Base-by-base conservation (phyloP, 2,888 invertebrate species). In the Dioctria rufipes region DNA sequence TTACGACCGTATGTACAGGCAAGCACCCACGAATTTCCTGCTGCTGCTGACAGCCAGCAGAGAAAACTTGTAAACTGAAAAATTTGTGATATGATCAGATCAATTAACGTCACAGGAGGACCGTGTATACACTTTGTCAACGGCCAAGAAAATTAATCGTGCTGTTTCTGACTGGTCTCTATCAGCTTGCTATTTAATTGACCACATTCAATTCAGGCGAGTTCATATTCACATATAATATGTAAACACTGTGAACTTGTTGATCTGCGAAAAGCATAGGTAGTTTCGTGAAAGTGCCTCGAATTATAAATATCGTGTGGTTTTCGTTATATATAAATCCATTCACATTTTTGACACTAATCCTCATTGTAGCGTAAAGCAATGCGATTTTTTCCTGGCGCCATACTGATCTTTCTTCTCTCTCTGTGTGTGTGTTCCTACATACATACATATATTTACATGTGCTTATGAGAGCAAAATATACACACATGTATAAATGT, bases 301-400 rank as follows among this genome's bases (percentile, higher is more conserved):
- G 54, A n/a, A 54, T n/a, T 3, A 54, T 54, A 54, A 54, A 54
- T n/a, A 2, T n/a, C 54, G 54, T 54, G 54, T n/a, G n/a, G 54
- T 54, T 54, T 54, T 54, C 54, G 54, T 54, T 54, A 54, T 54
- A 54, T 54, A 54, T 54, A 54, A 54, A 54, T 54, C 54, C 54
- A 54, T 54, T 54, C 2, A 3, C 1, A 54, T 54, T 54, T 25
- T 8, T 4, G 11, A 54, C 54, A 11, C 11, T 54, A 54, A 54
- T 54, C 54, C 54, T 25, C 25, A 11, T 3, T 54, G 54, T 54
- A 54, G 54, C 54, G 6, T 54, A 54, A 54, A 11, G 54, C n/a
- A n/a, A 54, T 54, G 3, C 3, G 54, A 54, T 54, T 54, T 54
- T 54, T 54, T n/a, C 11, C 2, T 54, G 54, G 54, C 54, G 54